Base-by-base conservation (phyloP, 1,140 invertebrate species). In the Temnothorax nylanderi region DNA sequence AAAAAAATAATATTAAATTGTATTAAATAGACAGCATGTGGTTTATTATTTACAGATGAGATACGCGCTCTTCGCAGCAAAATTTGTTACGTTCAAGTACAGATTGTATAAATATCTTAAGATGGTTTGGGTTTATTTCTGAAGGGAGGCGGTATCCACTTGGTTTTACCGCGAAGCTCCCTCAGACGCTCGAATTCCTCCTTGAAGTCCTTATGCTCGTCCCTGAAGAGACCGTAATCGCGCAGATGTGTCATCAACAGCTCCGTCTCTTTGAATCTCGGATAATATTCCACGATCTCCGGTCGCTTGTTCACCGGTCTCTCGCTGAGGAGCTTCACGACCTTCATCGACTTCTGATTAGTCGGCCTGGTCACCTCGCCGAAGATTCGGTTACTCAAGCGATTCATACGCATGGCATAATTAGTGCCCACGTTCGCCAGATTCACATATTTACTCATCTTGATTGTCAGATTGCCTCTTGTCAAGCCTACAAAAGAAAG, bases 131-230 rank as follows among this genome's bases (percentile, higher is more conserved):
- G 3, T 37, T 74, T 49, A 21, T 89, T 80, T 54, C 75, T 87
- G 16, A 18, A 60, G 10, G 0, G 8, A 58, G 88, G 82, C 34
- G 85, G 13, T 77, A 89, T 5, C 85, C 87, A 91, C 41, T 76
- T 89, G 0, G 16, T 32, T 75, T 99, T 99, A 21, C 98, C 98
- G 82, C 98, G 95, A 18, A 99, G 95, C 74, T 95, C 96, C 88
- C 97, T 96, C 80, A 98, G 95, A 84, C 98, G 95, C 85, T 96
- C 96, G 97, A 98, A 98, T 95, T 99, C 98, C 60, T 99, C 98
- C 87, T 97, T 97, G 91, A 99, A 99, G 95, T 99, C 99, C 94
- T 97, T 94, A 95, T 99, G 98, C 93, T 99, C 98, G 95, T 99
- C 98, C 91, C 98, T 95, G 93, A 96, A 99, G 4, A 99, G 94